Base-by-base conservation (phyloP, 1,140 invertebrate genomes). In the Megathymus violae region DNA sequence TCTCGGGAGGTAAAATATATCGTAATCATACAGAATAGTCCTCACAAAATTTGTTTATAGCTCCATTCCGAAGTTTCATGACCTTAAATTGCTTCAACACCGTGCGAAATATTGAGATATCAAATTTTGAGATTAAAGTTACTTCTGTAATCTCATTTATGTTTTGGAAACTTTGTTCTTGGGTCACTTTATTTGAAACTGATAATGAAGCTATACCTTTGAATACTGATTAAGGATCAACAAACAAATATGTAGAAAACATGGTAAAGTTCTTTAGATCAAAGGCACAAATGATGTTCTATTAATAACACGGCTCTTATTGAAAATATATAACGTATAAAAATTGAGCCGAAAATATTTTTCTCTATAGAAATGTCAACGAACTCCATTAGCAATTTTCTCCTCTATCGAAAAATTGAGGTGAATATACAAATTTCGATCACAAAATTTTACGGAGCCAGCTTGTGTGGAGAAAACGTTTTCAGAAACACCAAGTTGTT, bases 121-220 rank as follows among this genome's bases (percentile, higher is more conserved):
- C 36, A 40, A 54, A 54, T 54, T 25, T 54, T 14, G 15, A 54
- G 36, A 41, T 54, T 25, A 54, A 54, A 54, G 14, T 22, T 19
- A 1, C 50, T 54, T 36, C 17, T 52, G 17, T 52, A 40, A 52
- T 40, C 15, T 11, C 11, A 10, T 52, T 52, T 52, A 22, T 15
- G 16, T 40, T 52, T 27, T 22, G 22, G 4, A 52, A 52, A 40
- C 4, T 52, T 52, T 40, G 15, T 31, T 31, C 14, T 3, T 16
- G 38, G 7, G 1, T 46, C 40, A 15, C 17, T 43, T 43, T 22
- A 46, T 22, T 46, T 22, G 13, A 46, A 46, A 46, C 10, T 11
- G 17, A 46, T 46, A 17, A 51, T 36, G n/a, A 17, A 31, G 27
- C 10, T 15, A 43, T 15, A 51, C 16, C 48, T 51, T 17, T 36